Evolutionary conservation across 1,140 invertebrate genomes (phyloP).

Genomic region (Vanessa tameamea): DNA sequence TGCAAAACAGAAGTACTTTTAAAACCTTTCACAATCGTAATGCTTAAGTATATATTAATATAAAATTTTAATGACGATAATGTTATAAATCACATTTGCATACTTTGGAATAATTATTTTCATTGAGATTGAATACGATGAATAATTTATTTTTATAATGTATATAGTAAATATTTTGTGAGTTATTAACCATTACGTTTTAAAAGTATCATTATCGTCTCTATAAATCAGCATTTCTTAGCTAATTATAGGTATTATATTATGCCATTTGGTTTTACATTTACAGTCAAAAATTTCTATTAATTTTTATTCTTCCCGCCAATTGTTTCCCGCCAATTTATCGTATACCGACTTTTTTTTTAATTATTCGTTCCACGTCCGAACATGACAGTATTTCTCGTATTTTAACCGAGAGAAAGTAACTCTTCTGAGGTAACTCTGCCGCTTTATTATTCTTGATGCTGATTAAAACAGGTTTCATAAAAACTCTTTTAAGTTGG

Average conservation of each 20-base stretch:
- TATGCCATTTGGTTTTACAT: neutral
- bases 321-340: neutral
- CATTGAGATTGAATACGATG: no score
- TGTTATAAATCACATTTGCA: no score
- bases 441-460: neutral
- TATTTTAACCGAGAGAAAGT: constrained; percentile 14
- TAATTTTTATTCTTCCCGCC: neutral
- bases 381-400: neutral
- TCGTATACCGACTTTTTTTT: neutral
- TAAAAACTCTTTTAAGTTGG: neutral
- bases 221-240: no score
- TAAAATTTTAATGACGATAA: neutral
- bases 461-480: neutral
- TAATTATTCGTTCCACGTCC: neutral
- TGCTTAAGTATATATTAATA: no score
- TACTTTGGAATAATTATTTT: no score
- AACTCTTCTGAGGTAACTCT: neutral
- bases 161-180: no score
- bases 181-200: no score
- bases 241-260: no score
- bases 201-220: no score
- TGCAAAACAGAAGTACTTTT: neutral
- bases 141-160: neutral
- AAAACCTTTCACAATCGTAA: neutral
- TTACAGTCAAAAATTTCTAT: neutral